Evolutionary conservation across 2,113 vertebrate genomes (phyloP), one percentile per base, ranked within the genome.

Genomic region (Erinaceus europaeus): DNA sequence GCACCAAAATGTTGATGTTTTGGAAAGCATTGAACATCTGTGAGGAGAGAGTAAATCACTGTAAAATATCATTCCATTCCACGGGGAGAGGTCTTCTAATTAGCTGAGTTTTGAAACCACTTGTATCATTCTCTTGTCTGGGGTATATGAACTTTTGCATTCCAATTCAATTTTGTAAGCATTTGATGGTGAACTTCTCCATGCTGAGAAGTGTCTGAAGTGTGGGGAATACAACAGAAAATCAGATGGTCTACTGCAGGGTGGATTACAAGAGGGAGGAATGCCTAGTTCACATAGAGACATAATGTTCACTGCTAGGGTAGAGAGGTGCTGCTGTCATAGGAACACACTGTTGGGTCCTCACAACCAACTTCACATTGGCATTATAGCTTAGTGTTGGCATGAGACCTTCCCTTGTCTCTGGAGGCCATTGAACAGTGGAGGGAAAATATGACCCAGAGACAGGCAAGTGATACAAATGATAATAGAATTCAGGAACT

Each of bases 11-110:
- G 65, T 93, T 93, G 79, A 87, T 69, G 0, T 96, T 95, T 20
- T 89, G 88, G 91, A 97, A 97, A 86, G 95, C 92, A 53, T 84
- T 93, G 91, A 96, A 96, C 83, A 96, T 95, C 97, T 97, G 95
- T 42, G 55, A 86, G 93, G 89, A 88, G 71, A 96, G 84, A 73
- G 84, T 5, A 57, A 73, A 73, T 69, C 62, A 72, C 32, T 4
- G 17, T 93, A 29, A 78, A 77, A 14, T 36, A 57, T 40, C 12
- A 21, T 40, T 29, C 8, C 0, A 4, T 27, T 10, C 20, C 3
- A 11, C 1, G 21, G 29, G 13, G 78, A 86, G 53, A 18, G 25
- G 17, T 13, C 32, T 65, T 61, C 27, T 27, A 18, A 36, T 36
- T 25, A 53, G 34, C 59, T 38, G 75, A 68, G 71, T 48, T 61